Evolutionary conservation across 2,888 invertebrate species (phyloP).

Genomic region (Spisula subtruncata): DNA sequence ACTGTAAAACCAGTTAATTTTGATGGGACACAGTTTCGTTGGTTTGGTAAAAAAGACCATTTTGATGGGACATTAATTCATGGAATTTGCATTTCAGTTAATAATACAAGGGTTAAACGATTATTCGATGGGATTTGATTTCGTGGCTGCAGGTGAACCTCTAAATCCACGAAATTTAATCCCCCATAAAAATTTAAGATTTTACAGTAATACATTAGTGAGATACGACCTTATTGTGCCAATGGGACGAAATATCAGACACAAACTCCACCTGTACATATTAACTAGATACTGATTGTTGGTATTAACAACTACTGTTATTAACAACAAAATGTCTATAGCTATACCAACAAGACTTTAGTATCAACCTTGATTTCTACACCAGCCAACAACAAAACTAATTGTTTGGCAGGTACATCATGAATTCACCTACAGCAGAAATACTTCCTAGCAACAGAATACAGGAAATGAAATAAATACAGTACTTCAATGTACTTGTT

Average conservation of each 20-base stretch:
- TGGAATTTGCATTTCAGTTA: no score
- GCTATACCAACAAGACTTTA: no score
- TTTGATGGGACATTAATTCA: no score
- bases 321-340: background rate
- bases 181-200: no score
- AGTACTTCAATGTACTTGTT: background rate
- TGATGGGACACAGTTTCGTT: no score
- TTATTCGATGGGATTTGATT: no score
- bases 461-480: background rate
- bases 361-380: background rate
- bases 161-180: no score
- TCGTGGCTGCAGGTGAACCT: no score
- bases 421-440: background rate
- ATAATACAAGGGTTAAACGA: no score
- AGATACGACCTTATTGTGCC: background rate
- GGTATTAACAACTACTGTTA: background rate
- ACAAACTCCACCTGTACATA: background rate
- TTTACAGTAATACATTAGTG: no score
- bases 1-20: no score
- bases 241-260: background rate
- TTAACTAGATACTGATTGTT: background rate
- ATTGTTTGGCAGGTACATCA: background rate
- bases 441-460: constrained; percentile 4
- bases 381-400: background rate
- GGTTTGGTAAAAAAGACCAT: no score